phyloP scores from a whole-genome alignment of 2,797 vertebrate genomes.

The Catharus ustulatus region DNA sequence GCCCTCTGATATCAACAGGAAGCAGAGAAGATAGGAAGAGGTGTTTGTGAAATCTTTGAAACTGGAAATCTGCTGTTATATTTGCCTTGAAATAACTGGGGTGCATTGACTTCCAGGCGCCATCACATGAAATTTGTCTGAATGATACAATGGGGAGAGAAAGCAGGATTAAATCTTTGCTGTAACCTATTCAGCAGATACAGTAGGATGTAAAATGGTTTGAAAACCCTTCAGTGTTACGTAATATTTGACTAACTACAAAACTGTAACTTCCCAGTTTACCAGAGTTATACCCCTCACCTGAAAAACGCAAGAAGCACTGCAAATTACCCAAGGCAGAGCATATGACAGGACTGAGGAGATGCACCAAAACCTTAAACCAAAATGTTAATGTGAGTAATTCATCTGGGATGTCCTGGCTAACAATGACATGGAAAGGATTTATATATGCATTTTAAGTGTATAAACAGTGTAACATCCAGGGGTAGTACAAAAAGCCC shows the following conservation, averaged over 20 bases:
- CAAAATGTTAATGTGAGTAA: slow-evolving; percentile 46
- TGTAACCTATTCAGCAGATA: not conserved
- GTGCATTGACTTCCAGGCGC: not conserved
- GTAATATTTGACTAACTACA: not conserved
- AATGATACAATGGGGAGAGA: not conserved
- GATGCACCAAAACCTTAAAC: slow-evolving; percentile 24
- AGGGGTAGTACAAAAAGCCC: not conserved
- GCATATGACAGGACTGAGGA: slow-evolving; percentile 5
- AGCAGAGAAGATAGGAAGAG: not conserved
- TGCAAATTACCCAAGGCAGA: slow-evolving; percentile 31
- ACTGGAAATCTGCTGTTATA: not conserved
- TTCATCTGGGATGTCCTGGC: not conserved
- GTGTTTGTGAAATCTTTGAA: not conserved
- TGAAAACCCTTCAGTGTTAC: not conserved
- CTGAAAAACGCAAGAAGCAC: not conserved
- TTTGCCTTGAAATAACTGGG: not conserved
- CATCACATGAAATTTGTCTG: not conserved
- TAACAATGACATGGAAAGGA: not conserved
- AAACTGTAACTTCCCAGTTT: not conserved
- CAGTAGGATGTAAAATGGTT: not conserved
- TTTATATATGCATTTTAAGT: not conserved
- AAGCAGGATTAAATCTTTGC: not conserved
- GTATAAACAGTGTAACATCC: not conserved
- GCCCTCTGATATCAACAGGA: not conserved
- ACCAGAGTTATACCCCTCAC: not conserved